Evolutionary conservation across 2,888 invertebrate species (phyloP), one percentile per base, ranked within the genome.

Genomic region (Elmis aenea): DNA sequence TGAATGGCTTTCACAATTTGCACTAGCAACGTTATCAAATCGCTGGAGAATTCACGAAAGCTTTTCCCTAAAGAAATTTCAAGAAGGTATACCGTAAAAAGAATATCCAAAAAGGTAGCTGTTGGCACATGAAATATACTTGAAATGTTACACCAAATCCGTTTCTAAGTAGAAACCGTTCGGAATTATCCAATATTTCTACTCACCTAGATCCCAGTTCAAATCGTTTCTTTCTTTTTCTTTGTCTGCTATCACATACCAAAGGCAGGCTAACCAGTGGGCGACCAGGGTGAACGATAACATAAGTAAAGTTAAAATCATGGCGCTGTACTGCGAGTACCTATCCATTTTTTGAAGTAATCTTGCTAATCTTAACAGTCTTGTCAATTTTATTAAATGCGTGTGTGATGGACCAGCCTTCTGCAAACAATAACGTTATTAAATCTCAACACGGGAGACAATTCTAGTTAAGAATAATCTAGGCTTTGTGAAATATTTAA

Each of bases 241-340:
- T 61, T 85, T 85, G 58, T 88, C 87, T 5, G 94, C 95, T 54
- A 95, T 92, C 53, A 92, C 89, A 70, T 88, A 95, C 95, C 95
- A 96, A 55, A 95, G 83, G 68, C 95, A 95, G 8, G 95, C 95
- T 45, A 95, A 74, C 95, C 95, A 95, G 68, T 96, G 95, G 2
- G 95, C 94, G 32, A 93, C 83, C 53, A 95, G 73, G 24, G 91
- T 87, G 71, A 95, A 96, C 55, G 87, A 90, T 36, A 93, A 76
- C 93, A 96, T 94, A 56, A 95, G 74, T 44, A 96, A 76, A 6
- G 93, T 91, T 48, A 95, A 75, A 57, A 96, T 93, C 70, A 95
- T 84, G 34, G 92, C 91, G 47, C 91, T 91, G 71, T 95, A 94
- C 69, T 95, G 94, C 5, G 92, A 92, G 70, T 94, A 95, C 59